Conservation (phyloP, 2,888 invertebrate species). For the Venusia cambrica region DNA sequence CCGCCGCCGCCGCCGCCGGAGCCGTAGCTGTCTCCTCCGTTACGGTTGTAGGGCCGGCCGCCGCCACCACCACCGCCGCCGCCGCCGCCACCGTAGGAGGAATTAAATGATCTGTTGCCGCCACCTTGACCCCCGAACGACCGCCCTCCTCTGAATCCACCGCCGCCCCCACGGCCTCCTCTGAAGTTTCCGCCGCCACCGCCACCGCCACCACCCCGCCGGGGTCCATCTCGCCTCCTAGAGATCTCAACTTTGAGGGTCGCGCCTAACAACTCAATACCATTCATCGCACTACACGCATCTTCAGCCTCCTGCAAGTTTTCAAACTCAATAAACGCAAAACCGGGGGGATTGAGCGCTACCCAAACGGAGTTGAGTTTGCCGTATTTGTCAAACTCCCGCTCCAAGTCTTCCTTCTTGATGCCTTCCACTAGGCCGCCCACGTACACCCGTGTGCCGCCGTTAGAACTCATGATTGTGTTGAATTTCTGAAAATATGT, state of each 20-base stretch:
- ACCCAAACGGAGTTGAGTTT: conserved; percentile 96
- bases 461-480: conserved; percentile 69
- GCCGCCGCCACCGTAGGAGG: conserved; percentile 68
- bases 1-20: conserved; percentile 68
- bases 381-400: conserved; percentile 95
- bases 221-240: conserved; percentile 87
- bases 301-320: conserved; percentile 94
- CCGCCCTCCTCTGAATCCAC: conserved; percentile 43
- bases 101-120: conserved; percentile 76
- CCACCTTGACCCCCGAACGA: conserved; percentile 75
- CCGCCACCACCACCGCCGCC: conserved; percentile 66
- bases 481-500: conserved; percentile 39
- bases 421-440: conserved; percentile 93
- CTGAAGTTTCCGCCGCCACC: conserved; percentile 70
- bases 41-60: conserved; percentile 63
- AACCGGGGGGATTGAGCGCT: conserved; percentile 96
- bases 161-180: conserved; percentile 71
- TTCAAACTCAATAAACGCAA: conserved; percentile 96
- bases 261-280: conserved; percentile 92
- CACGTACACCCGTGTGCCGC: conserved; percentile 92
- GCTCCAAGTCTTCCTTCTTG: conserved; percentile 95
- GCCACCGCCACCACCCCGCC: conserved; percentile 82
- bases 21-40: conserved; percentile 67
- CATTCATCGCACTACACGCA: conserved; percentile 93
- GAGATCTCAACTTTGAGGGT: conserved; percentile 94